Base-by-base conservation (phyloP, 2,797 vertebrate species). In the Malurus splendens region DNA sequence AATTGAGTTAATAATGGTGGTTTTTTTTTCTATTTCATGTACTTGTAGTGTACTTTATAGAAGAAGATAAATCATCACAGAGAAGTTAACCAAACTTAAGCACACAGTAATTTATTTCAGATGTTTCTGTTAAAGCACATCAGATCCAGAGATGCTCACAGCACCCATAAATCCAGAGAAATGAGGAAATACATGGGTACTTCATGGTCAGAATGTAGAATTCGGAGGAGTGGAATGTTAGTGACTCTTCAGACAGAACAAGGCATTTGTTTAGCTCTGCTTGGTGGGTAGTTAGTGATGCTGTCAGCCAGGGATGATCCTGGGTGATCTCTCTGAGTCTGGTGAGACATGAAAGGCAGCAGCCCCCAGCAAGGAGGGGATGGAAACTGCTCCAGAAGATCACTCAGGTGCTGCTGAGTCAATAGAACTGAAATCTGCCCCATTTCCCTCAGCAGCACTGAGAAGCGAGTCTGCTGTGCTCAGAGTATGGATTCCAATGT, bases 121-220 rank as follows among this genome's bases (percentile, higher is more conserved):
- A 8, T 78, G 4, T 22, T 44, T 71, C 30, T 38, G 28, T 18
- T 39, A 39, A 51, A 81, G 60, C 33, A 20, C 30, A 18, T 61
- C 13, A 25, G 28, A 17, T 44, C 68, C 7, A 2, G 23, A 77
- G 18, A 23, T 25, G 10, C 23, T 54, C 10, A 32, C 24, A 38
- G 18, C 24, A 62, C 17, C 14, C 45, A 8, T 59, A 65, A 89
- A 51, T 73, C 10, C 33, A 73, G 33, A 52, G 15, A 52, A 70
- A 75, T 28, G 5, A 38, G 45, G 28, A 28, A 68, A 24, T 19
- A n/a, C 0, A 0, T 14, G 14, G 7, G 4, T 65, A 14, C 6
- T 78, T 60, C 62, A 19, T 10, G 9, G 19, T 25, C 11, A 55
- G 7, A 18, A 33, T 38, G 9, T 33, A 3, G 48, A 61, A 28